phyloP scores from a whole-genome alignment of 2,888 invertebrate genomes.

The Erpobdella octoculata region DNA sequence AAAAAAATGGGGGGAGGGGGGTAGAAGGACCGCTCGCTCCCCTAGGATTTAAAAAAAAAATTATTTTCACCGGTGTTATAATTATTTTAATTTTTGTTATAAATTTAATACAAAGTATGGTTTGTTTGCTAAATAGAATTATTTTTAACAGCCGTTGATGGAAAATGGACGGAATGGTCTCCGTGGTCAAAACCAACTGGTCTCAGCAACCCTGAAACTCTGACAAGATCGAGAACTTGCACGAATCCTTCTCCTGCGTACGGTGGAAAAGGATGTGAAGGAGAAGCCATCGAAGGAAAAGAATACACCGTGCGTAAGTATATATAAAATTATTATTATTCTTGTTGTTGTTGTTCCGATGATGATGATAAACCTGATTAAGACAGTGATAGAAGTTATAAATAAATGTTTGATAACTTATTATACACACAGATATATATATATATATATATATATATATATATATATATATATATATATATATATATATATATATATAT shows the following conservation, averaged over 20 bases:
- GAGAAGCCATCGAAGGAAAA: background rate
- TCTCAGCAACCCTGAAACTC: slow-evolving; percentile 19
- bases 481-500: no score
- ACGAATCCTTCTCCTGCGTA: slow-evolving; percentile 11
- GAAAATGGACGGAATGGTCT: slow-evolving; percentile 17
- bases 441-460: background rate
- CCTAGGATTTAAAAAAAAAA: no score
- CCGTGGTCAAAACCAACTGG: slow-evolving; percentile 1
- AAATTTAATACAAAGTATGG: no score
- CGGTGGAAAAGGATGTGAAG: slow-evolving; percentile 17
- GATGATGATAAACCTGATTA: no score
- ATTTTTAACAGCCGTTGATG: background rate
- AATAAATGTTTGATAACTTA: background rate
- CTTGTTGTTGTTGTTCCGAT: no score
- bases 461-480: background rate
- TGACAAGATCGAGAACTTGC: slow-evolving; percentile 17
- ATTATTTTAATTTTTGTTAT: no score
- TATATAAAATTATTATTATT: no score
- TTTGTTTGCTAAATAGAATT: background rate
- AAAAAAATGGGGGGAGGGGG: no score
- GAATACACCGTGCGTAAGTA: background rate
- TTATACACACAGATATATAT: background rate
- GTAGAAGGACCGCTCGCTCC: no score
- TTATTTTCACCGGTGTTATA: no score
- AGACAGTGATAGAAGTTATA: no score